Conservation (phyloP, 2,113 vertebrate species). For the Malurus melanocephalus region DNA sequence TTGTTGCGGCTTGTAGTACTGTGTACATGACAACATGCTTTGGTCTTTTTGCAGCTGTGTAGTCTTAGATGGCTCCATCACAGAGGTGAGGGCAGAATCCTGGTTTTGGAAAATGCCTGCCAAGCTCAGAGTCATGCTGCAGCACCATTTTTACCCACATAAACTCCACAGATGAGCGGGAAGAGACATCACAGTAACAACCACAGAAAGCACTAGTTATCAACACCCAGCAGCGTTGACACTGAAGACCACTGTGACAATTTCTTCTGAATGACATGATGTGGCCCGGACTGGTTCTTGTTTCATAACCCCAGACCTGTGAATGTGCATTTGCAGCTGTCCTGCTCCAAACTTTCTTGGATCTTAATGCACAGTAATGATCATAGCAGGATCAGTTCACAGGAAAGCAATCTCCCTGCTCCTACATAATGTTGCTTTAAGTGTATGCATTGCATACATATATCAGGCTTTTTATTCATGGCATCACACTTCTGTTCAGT, state of each 20-base stretch:
- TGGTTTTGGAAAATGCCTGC: not conserved
- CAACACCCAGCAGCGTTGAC: not conserved
- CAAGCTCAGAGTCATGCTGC: not conserved
- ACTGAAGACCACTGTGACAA: not conserved
- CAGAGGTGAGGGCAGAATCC: fast-evolving
- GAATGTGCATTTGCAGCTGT: not conserved
- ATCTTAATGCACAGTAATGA: not conserved
- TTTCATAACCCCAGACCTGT: not conserved
- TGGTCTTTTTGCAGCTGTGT: not conserved
- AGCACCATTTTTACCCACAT: not conserved
- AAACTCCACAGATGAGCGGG: not conserved
- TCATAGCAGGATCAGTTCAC: not conserved
- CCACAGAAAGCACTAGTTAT: not conserved
- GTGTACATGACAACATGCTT: not conserved
- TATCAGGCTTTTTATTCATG: not conserved
- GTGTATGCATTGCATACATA: not conserved
- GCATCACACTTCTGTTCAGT: not conserved
- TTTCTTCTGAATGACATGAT: not conserved
- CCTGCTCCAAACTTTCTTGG: not conserved
- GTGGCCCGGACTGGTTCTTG: not conserved
- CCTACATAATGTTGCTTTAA: not conserved
- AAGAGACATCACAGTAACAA: not conserved
- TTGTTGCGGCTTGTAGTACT: not conserved
- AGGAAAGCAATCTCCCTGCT: not conserved
- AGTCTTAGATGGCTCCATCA: not conserved